Conservation (phyloP, 37 sponge, comb jelly and placozoan species). For the Sycon ciliatum region DNA sequence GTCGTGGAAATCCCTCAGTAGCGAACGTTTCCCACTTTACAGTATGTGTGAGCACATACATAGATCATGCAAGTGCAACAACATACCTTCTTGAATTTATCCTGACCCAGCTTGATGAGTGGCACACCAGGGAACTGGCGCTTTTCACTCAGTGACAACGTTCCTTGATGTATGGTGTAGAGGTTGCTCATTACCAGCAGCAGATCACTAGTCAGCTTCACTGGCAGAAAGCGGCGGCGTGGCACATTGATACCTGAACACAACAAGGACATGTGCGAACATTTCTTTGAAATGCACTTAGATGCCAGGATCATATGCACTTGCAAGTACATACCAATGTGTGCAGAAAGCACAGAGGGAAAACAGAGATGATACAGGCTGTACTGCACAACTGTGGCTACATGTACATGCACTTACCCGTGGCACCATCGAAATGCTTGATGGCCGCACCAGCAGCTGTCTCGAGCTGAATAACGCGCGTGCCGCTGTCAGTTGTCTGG, state of each 20-base stretch:
- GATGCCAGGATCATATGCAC: too few relatives aligned
- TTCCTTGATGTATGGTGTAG: conserved; percentile 62
- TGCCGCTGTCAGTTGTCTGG: conserved; percentile 56
- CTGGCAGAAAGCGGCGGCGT: conserved; percentile 81
- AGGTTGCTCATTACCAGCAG: conserved; percentile 85
- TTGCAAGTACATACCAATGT: too few relatives aligned
- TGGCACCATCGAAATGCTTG: conserved; percentile 79
- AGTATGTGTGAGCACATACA: not conserved
- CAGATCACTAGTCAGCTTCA: conserved; percentile 88
- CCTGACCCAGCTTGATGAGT: conserved; percentile 83
- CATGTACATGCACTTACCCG: conserved; percentile 42
- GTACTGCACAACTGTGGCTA: not conserved
- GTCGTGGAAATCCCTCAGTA: not conserved
- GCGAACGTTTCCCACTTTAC: not conserved
- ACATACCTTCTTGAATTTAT: conserved; percentile 65
- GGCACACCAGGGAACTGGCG: conserved; percentile 69
- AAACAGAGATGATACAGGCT: not conserved
- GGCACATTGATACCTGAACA: conserved; percentile 84
- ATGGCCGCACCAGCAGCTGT: conserved; percentile 96
- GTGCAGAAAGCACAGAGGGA: too few relatives aligned
- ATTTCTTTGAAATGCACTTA: too few relatives aligned
- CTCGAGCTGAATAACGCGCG: conserved; percentile 89
- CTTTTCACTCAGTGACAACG: conserved; percentile 54
- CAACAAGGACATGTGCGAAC: not conserved
- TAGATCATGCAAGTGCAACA: too few relatives aligned